Base-by-base conservation (phyloP, 2,113 vertebrate genomes). In the Rutilus rutilus region DNA sequence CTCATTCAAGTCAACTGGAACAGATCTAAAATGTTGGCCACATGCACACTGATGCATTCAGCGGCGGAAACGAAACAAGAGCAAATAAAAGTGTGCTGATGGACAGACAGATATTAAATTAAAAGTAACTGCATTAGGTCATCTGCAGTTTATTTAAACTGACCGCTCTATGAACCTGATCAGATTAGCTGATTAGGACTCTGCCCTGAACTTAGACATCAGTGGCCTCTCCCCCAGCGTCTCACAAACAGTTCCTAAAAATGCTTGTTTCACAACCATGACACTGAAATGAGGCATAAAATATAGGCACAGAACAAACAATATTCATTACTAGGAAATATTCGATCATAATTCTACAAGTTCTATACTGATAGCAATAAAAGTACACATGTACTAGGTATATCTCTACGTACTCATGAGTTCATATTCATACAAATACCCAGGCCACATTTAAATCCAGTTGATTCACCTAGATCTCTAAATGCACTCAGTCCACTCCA, bases 101-200 rank as follows among this genome's bases (percentile, higher is more conserved):
- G 4, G 30, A 52, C n/a, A 7, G 23, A 59, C 12, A 47, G 21
- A 65, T 25, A 30, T 27, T 52, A 59, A 39, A 25, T 42, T 62
- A 23, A 25, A 59, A 79, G 73, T 36, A 23, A 15, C 23, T 74
- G 11, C 15, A 19, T 25, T 21, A 3, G 45, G 27, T 82, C 15
- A 21, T 76, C 71, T 21, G 10, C 7, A 67, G 54, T 82, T 71
- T 21, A 45, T 6, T 59, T 75, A 25, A 33, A 47, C 64, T 69
- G 80, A 78, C 60, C 17, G 7, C 73, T 27, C n/a, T 71, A n/a
- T 78, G 47, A 87, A 78, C 75, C 52, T 57, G 3, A 62, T 78
- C 59, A 62, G 64, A 62, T 42, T 64, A 74, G 60, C 59, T n/a
- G 6, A 36, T 47, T 59, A 50, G 42, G 27, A 33, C 62, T 75